phyloP scores from a whole-genome alignment of 2,888 invertebrate species.

The Scaptomyza parva region DNA sequence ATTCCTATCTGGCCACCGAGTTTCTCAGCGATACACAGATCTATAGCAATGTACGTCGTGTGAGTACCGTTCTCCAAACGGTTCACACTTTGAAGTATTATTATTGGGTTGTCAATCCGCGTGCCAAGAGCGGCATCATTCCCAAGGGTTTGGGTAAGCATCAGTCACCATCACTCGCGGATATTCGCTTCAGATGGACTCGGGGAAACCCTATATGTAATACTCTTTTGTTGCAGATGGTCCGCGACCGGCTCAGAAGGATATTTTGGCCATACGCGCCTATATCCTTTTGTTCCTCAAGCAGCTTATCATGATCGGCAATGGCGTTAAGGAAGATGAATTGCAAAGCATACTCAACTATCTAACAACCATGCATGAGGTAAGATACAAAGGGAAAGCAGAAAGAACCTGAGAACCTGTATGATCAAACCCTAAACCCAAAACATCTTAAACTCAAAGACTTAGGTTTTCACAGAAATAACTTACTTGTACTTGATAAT shows the following conservation, averaged over 20 bases:
- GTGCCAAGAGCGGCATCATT: slow-evolving; percentile 96
- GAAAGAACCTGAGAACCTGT: no score
- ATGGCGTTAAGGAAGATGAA: slow-evolving; percentile 99
- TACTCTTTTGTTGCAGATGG: slow-evolving; percentile 88
- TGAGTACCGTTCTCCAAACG: slow-evolving; percentile 98
- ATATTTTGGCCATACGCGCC: slow-evolving; percentile 96
- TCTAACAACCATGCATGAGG: slow-evolving; percentile 98
- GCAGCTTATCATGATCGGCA: slow-evolving; percentile 98
- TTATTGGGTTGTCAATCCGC: slow-evolving; percentile 99
- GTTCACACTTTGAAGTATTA: slow-evolving; percentile 99
- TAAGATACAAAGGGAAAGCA: slow-evolving; percentile 83
- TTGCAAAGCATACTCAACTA: slow-evolving; percentile 99
- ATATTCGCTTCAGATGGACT: background rate
- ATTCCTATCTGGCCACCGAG: slow-evolving; percentile 99
- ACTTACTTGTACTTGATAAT: no score
- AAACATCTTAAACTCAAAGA: no score
- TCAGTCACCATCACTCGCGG: background rate
- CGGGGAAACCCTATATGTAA: background rate
- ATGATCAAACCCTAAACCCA: no score
- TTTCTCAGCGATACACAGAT: slow-evolving; percentile 99
- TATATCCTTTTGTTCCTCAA: slow-evolving; percentile 98
- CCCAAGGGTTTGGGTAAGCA: slow-evolving; percentile 96
- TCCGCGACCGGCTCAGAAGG: slow-evolving; percentile 96
- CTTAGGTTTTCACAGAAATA: no score
- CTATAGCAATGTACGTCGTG: slow-evolving; percentile 97